Base-by-base conservation (phyloP, 30 jellyfish, hydroid and myxozoan genomes). In the Hydractinia symbiolongicarpus region DNA sequence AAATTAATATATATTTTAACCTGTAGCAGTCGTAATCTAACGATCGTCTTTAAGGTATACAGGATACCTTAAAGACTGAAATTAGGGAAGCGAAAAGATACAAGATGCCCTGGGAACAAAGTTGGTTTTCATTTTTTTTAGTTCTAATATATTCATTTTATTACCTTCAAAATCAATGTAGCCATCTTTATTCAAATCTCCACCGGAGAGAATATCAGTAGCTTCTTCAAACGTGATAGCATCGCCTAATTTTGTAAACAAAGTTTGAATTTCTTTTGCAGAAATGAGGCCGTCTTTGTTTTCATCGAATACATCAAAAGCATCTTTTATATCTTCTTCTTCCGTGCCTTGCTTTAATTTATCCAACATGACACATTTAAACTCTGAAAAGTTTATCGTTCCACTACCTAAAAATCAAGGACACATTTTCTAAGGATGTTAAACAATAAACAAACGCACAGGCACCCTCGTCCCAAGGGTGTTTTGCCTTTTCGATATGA, bases 81-180 rank as follows among this genome's bases (percentile, higher is more conserved):
- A 30, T 30, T 30, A 30, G 44, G 44, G 44, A 30, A 30, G 44
- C 44, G 44, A 30, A 30, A 30, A 30, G 44, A 30, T 30, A 30
- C 44, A 30, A 30, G 44, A 30, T 30, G 44, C 44, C 44, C 44
- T 30, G 44, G 44, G 2, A 30, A 30, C 44, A 30, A 30, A 2
- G 44, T 30, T 30, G 44, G 44, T 2, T 30, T 30, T 30, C 44
- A 30, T 30, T 2, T 30, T 30, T 30, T 30, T 30, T 30, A 30
- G 2, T 30, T 16, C 15, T 58, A 58, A 11, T 16, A 20, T 11
- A 67, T 67, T 10, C 21, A 13, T 21, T n/a, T 49, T 71, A 49
- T 71, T 82, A 90, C 97, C 97, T 85, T 82, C 78, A 70, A 90
- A 90, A 69, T 86, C 95, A 53, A 90, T 61, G 58, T 85, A 81